A percentile compares a stretch with the other conserved stretches of the same genome.
Conservation (phyloP, 2,888 invertebrate species). For the Epirrita christyi region DNA sequence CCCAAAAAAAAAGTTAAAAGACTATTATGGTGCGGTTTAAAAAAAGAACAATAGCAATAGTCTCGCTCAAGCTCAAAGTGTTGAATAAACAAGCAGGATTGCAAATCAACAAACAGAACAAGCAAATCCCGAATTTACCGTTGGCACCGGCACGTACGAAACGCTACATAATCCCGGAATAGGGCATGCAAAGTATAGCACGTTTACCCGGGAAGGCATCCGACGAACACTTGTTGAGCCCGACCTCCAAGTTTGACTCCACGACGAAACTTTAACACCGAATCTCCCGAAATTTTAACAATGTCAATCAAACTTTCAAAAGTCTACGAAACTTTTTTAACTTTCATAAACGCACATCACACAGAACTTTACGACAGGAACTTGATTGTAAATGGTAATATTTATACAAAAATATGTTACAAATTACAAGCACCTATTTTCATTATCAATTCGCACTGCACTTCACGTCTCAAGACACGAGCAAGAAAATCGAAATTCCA, state of each 20-base stretch:
- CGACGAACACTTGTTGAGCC: conserved; percentile 79
- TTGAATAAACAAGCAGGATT: conserved; percentile 49
- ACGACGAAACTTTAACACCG: conserved; percentile 51
- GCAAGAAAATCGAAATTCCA: conserved; percentile 53
- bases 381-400: conserved; percentile 36
- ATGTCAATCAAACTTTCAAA: conserved; percentile 46
- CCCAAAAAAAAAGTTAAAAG: conserved; percentile 54
- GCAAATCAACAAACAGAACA: conserved; percentile 61
- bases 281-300: conserved; percentile 51
- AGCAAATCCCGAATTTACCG: conserved; percentile 62
- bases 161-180: conserved; percentile 70
- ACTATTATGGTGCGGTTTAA: conserved; percentile 34
- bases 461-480: conserved; percentile 69
- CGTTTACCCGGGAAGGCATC: conserved; percentile 81
- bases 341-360: conserved; percentile 23
- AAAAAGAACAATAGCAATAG: conserved; percentile 38
- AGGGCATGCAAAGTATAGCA: conserved; percentile 80
- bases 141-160: conserved; percentile 43
- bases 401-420: conserved; percentile 46
- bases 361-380: conserved; percentile 50
- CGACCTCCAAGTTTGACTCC: conserved; percentile 64
- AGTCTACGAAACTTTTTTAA: conserved; percentile 37
- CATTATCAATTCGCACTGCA: conserved; percentile 66
- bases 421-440: conserved; percentile 62
- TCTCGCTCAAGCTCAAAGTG: conserved; percentile 34